Evolutionary conservation across 2,888 invertebrate species (phyloP).

Genomic region (Leptinotarsa peninsularis): DNA sequence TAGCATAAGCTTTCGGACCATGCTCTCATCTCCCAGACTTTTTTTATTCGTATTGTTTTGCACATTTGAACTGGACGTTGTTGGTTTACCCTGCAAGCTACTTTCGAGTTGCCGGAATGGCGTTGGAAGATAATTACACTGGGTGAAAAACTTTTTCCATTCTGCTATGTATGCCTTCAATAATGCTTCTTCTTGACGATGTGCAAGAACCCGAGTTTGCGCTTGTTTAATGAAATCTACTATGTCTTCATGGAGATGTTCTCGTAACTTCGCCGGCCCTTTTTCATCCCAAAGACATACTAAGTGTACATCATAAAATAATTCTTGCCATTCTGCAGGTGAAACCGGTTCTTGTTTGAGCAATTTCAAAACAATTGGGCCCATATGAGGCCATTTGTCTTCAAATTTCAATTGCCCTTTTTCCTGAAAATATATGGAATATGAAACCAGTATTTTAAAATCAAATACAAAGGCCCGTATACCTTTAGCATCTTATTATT

Average conservation of each 20-base stretch:
- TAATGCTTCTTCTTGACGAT: slow-evolving; percentile 94
- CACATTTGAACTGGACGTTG: slow-evolving; percentile 55
- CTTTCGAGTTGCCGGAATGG: slow-evolving; percentile 95
- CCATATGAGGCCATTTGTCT: slow-evolving; percentile 96
- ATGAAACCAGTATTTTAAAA: slow-evolving; percentile 9
- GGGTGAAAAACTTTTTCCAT: slow-evolving; percentile 98
- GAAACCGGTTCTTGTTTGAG: slow-evolving; percentile 94
- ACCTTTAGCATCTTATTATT: slow-evolving; percentile 57
- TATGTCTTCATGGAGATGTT: slow-evolving; percentile 91
- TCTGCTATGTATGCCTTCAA: slow-evolving; percentile 97
- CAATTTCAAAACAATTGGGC: slow-evolving; percentile 92
- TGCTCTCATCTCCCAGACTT: slow-evolving; percentile 83
- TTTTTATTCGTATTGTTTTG: slow-evolving; percentile 66
- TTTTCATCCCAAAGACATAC: slow-evolving; percentile 98
- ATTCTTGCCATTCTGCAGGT: slow-evolving; percentile 96
- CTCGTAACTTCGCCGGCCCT: slow-evolving; percentile 88
- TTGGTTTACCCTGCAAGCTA: slow-evolving; percentile 78
- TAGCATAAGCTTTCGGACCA: slow-evolving; percentile 95
- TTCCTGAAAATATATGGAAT: slow-evolving; percentile 68
- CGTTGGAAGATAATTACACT: slow-evolving; percentile 95
- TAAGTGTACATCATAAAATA: slow-evolving; percentile 95
- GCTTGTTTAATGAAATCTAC: slow-evolving; percentile 95
- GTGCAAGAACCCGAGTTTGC: slow-evolving; percentile 88
- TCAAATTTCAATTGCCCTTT: slow-evolving; percentile 90
- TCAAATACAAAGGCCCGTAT: slow-evolving; percentile 36